A percentile compares a stretch with the other conserved stretches of the same genome.
Evolutionary conservation across 2,888 invertebrate species (phyloP).

Genomic region (Lasioglossum pauxillum): DNA sequence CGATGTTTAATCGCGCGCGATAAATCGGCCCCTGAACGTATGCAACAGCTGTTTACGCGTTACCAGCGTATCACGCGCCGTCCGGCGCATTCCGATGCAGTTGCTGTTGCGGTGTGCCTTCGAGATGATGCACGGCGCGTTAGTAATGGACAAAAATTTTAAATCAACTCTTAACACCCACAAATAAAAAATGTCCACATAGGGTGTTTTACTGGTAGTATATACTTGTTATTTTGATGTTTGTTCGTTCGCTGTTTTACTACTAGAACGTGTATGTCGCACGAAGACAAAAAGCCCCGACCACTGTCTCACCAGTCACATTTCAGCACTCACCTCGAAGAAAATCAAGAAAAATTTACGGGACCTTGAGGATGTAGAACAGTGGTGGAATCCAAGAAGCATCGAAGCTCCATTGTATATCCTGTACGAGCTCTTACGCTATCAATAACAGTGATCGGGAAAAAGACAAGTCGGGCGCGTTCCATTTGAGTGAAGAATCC

Average conservation of each 20-base stretch:
- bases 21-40: slow-evolving; percentile 44
- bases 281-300: too few species aligned
- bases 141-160: not conserved
- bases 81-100: not conserved
- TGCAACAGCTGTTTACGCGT: slow-evolving; percentile 21
- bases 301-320: not conserved
- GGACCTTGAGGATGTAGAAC: not conserved
- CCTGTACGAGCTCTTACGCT: not conserved
- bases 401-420: not conserved
- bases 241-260: too few species aligned
- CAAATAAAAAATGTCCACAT: too few species aligned
- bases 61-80: not conserved
- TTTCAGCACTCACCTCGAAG: not conserved
- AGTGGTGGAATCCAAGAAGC: not conserved
- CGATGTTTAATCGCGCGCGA: slow-evolving; percentile 29
- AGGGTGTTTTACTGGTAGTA: too few species aligned
- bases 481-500: slow-evolving; percentile 14
- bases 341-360: not conserved
- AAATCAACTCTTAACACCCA: not conserved
- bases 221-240: too few species aligned
- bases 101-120: not conserved
- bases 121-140: not conserved
- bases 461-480: not conserved
- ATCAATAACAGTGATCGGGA: not conserved
- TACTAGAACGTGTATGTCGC: too few species aligned